Percentiles rank a stretch among this genome's conserved stretches.
phyloP scores from a whole-genome alignment of 2,888 invertebrate genomes.

The Drosophila recens region DNA sequence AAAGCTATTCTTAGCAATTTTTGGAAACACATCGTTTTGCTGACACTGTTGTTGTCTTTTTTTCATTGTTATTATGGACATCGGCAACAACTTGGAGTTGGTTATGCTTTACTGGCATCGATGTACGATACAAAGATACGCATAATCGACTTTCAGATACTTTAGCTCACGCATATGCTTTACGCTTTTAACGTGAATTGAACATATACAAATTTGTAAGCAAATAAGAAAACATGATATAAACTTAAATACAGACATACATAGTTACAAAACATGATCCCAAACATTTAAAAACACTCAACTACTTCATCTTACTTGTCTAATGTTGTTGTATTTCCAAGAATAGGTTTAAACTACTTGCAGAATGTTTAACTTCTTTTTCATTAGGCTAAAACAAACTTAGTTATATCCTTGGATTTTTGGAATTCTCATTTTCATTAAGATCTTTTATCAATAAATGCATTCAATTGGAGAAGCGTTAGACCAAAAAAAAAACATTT shows the following conservation, averaged over 20 bases:
- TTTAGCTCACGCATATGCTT: slow-evolving; percentile 9
- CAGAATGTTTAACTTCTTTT: neutral
- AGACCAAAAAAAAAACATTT: too few relatives aligned
- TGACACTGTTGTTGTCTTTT: slow-evolving; percentile 56
- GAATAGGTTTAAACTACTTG: neutral
- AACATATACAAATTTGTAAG: neutral
- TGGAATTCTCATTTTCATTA: too few relatives aligned
- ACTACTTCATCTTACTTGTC: neutral
- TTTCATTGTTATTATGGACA: slow-evolving; percentile 55
- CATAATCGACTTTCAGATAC: neutral
- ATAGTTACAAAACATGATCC: neutral
- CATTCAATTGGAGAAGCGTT: accelerated
- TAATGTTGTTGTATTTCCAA: neutral
- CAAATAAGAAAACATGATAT: neutral
- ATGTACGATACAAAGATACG: neutral
- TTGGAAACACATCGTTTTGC: slow-evolving; percentile 45
- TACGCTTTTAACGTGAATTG: neutral
- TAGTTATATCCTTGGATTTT: neutral
- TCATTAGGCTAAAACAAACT: neutral
- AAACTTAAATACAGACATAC: neutral
- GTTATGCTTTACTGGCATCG: slow-evolving; percentile 8
- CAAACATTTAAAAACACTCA: neutral
- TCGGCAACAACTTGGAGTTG: slow-evolving; percentile 17
- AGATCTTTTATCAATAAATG: too few relatives aligned
- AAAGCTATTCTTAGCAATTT: slow-evolving; percentile 70